Evolutionary conservation across 2,888 invertebrate genomes (phyloP), one percentile per base, ranked within the genome.

Genomic region (Pteria penguin): DNA sequence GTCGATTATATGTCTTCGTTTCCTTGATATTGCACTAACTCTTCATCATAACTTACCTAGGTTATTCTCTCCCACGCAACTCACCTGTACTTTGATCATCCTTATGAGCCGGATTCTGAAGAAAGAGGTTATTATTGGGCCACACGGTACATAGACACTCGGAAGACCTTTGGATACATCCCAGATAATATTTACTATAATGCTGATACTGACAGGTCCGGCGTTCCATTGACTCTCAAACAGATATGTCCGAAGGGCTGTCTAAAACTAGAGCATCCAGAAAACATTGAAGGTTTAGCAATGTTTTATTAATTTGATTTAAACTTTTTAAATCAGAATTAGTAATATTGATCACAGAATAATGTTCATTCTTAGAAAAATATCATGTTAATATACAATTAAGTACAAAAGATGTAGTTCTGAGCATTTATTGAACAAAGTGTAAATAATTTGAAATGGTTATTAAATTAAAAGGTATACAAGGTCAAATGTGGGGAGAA

Each of bases 51-150:
- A n/a, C n/a, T n/a, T n/a, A n/a, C n/a, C 1, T 77, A 91, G 91
- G 87, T 89, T 3, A 83, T 90, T 1, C 78, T 90, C 84, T 84
- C 89, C 1, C 88, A 86, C 58, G 89, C 86, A 1, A 89, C 89
- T 26, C 86, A 87, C 57, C 72, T 88, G 4, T 90, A 89, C 71
- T 86, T 89, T 68, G 89, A 90, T 74, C 90, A 90, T 52, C 89
- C 89, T 4, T 84, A 90, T 63, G 90, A 89, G 67, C 88, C 88
- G 0, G 88, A 89, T 71, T 89, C 89, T 0, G 82, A 84, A 68
- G 90, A 90, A 72, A 80, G 89, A 27, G 92, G 92, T 1, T 73
- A 89, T 26, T 88, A 89, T 76, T 92, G 92, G 92, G 91, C 90
- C 0, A 80, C 90, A 0, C 82, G 90, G 14, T 91, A 83, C 76